Evolutionary conservation across 2,888 invertebrate genomes (phyloP), one percentile per base, ranked within the genome.

Genomic region (Smittia sp.): DNA sequence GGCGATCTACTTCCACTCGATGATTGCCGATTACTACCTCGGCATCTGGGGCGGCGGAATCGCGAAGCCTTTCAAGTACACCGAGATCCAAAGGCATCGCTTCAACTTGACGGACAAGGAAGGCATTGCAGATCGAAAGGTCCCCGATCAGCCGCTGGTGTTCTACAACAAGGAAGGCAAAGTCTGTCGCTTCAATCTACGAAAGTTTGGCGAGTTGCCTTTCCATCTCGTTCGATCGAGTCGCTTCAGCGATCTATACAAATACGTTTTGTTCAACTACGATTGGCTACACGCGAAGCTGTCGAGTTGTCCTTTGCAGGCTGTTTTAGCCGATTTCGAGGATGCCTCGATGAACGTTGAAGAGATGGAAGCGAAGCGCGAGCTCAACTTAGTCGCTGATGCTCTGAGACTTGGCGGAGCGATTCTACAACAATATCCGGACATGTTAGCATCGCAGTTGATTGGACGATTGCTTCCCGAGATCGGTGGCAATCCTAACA

Each of bases 251-350:
- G 96, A 97, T 81, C 84, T 98, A 15, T 95, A 94, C 79, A 90
- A 91, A 54, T 89, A 96, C 79, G 97, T 98, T 0, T 85, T 98
- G 0, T 99, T 99, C 83, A 98, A 98, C 83, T 98, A 98, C 80
- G 92, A 95, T 78, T 99, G 98, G 96, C 85, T 98, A 0, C 96
- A 97, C 80, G 96, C 98, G 0, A 98, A 98, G 80, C 85, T 98
- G 0, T 92, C 92, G 76, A 94, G 96, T 78, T 98, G 98, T 80
- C 98, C 98, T 0, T 85, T 99, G 13, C 98, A 98, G 81, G 92
- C 96, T 0, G 92, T 98, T 0, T 84, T 98, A 6, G 92, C 94
- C 3, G 98, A 98, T 82, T 98, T 96, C 78, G 98, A 98, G 82
- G 98, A 98, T 79, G 92, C 96, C 0, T 91, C 91, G 75, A 84